Evolutionary conservation across 2,797 vertebrate species (phyloP), one percentile per base, ranked within the genome.

Genomic region (Schizopygopsis malacanthus): DNA sequence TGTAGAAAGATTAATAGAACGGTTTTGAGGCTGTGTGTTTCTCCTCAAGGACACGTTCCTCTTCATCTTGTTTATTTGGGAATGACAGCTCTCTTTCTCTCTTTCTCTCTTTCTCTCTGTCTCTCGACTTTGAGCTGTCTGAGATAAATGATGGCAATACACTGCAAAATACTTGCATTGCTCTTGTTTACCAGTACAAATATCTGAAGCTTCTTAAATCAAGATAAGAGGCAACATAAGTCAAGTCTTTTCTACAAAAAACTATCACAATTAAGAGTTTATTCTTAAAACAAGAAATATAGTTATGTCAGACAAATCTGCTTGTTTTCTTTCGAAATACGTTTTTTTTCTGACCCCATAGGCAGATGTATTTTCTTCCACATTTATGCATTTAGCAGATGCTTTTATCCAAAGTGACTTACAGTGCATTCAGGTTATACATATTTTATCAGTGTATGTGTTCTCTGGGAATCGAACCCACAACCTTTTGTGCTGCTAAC

Each of bases 81-180:
- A 81, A 41, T 69, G 56, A 50, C 47, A 8, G 25, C 70, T 83
- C 47, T 86, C 73, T 54, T 33, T 33, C 70, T 84, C n/a, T 86
- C 73, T 54, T 33, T 33, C 70, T 83, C 47, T 86, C 73, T 54
- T 33, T 84, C 39, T 84, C n/a, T 67, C 15, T 52, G 54, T 75
- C 8, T 72, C 22, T 72, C 15, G n/a, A 22, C 78, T 77, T 72
- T 63, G 22, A 79, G 67, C 8, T 56, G 50, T 59, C 50, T 1
- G 67, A 72, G 28, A 81, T 79, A 47, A 65, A 79, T 63, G 10
- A 63, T 47, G 59, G 65, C 78, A 33, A 13, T 28, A 45, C 41
- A 45, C 20, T n/a, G 22, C 2, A 3, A 28, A 33, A 33, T 6
- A 63, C n/a, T 11, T 15, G 25, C 11, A 13, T 33, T 28, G 15